phyloP scores from a whole-genome alignment of 2,888 invertebrate species.

The Drosophila colorata region DNA sequence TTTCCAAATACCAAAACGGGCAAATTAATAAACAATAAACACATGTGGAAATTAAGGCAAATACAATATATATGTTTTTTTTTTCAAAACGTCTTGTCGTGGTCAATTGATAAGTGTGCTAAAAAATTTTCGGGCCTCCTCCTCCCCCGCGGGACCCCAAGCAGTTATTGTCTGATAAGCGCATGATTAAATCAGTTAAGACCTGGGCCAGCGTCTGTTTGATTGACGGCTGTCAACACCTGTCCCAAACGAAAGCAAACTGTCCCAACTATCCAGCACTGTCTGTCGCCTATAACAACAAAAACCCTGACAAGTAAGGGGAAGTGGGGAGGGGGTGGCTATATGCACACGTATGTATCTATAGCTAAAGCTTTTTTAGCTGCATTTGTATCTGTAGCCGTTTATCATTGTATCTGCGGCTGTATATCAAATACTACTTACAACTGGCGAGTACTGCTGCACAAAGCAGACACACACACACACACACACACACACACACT shows the following conservation, averaged over 20 bases:
- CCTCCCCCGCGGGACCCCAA: not conserved
- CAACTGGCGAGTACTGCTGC: constrained; percentile 45
- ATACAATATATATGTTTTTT: constrained; percentile 11
- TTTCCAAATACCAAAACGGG: constrained; percentile 25
- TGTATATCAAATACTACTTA: constrained; percentile 64
- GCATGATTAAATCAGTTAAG: constrained; percentile 1
- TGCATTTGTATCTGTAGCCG: constrained; percentile 37
- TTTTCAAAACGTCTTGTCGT: constrained; percentile 18
- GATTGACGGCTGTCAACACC: constrained; percentile 21
- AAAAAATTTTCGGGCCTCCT: not conserved
- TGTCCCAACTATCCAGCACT: not conserved
- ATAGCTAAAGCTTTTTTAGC: constrained; percentile 21
- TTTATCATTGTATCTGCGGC: constrained; percentile 35
- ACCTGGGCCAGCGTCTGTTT: not conserved
- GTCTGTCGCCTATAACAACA: constrained; percentile 16
- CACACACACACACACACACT: constrained; percentile 8
- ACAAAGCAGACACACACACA: constrained; percentile 39
- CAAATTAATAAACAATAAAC: constrained; percentile 38
- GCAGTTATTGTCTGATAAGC: constrained; percentile 1
- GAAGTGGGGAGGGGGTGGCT: not conserved
- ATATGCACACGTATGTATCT: not conserved
- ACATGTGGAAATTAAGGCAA: constrained; percentile 18
- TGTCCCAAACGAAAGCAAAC: constrained; percentile 11
- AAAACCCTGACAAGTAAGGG: constrained; percentile 16
- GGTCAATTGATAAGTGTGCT: constrained; percentile 10